phyloP scores from a whole-genome alignment of 2,888 invertebrate genomes.

The Platycheirus rosarum region DNA sequence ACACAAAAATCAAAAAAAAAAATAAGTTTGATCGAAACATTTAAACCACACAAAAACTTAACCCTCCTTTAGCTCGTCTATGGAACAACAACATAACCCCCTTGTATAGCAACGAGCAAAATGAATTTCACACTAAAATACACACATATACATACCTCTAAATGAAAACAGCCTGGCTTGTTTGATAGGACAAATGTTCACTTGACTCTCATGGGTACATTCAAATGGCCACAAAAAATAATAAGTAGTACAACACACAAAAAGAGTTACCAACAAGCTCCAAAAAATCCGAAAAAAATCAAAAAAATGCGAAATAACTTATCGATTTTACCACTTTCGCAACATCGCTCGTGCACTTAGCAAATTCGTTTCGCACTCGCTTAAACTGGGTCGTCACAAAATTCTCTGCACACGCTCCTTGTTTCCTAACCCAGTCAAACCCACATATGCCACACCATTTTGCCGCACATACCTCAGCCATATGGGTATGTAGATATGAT shows the following conservation, averaged over 20 bases:
- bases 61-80: slow-evolving; percentile 51
- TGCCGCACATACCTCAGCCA: background rate
- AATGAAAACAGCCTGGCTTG: background rate
- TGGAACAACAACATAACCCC: slow-evolving; percentile 5
- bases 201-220: slow-evolving; percentile 58
- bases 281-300: slow-evolving; percentile 22
- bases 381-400: slow-evolving; percentile 64
- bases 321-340: slow-evolving; percentile 74
- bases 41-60: slow-evolving; percentile 56
- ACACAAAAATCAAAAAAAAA: slow-evolving; percentile 6
- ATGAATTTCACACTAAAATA: slow-evolving; percentile 46
- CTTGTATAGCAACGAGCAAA: slow-evolving; percentile 45
- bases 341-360: slow-evolving; percentile 71
- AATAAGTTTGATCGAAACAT: slow-evolving; percentile 59
- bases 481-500: slow-evolving; percentile 42
- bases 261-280: slow-evolving; percentile 22
- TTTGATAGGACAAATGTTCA: slow-evolving; percentile 68
- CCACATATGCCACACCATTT: slow-evolving; percentile 21
- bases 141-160: slow-evolving; percentile 2
- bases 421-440: slow-evolving; percentile 32
- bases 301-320: slow-evolving; percentile 60
- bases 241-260: slow-evolving; percentile 36
- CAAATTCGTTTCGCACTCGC: slow-evolving; percentile 73
- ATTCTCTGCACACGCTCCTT: slow-evolving; percentile 28
- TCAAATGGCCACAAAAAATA: slow-evolving; percentile 46